Evolutionary conservation across 2,113 vertebrate species (phyloP).

Genomic region (Laticauda colubrina): DNA sequence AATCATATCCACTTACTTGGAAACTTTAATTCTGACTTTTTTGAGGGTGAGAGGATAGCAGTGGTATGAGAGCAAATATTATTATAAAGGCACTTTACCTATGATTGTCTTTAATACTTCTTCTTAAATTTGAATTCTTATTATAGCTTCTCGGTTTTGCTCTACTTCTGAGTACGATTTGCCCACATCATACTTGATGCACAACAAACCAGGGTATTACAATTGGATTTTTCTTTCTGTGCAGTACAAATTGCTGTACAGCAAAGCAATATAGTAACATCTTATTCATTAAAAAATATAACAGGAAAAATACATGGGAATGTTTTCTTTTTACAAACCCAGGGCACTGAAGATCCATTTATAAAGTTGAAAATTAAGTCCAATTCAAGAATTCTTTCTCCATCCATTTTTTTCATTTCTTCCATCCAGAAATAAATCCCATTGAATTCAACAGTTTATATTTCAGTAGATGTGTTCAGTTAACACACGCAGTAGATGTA

Average conservation of each 20-base stretch:
- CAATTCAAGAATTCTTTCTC: not conserved
- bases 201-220: not conserved
- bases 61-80: not conserved
- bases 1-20: not conserved
- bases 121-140: not conserved
- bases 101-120: not conserved
- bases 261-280: not conserved
- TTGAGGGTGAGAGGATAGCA: not conserved
- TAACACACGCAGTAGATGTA: not conserved
- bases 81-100: not conserved
- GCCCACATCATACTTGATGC: not conserved
- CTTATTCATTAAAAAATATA: not conserved
- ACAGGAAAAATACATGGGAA: not conserved
- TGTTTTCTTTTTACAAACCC: not conserved
- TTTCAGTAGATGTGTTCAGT: not conserved
- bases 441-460: not conserved
- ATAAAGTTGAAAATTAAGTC: not conserved
- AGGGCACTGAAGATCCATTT: not conserved
- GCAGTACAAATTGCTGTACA: not conserved
- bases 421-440: not conserved
- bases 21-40: not conserved
- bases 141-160: not conserved
- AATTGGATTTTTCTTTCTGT: not conserved
- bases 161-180: not conserved
- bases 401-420: not conserved